Percentiles rank a stretch among this genome's conserved stretches.
Conservation (phyloP, 2,888 invertebrate species). For the Magallana nippona region DNA sequence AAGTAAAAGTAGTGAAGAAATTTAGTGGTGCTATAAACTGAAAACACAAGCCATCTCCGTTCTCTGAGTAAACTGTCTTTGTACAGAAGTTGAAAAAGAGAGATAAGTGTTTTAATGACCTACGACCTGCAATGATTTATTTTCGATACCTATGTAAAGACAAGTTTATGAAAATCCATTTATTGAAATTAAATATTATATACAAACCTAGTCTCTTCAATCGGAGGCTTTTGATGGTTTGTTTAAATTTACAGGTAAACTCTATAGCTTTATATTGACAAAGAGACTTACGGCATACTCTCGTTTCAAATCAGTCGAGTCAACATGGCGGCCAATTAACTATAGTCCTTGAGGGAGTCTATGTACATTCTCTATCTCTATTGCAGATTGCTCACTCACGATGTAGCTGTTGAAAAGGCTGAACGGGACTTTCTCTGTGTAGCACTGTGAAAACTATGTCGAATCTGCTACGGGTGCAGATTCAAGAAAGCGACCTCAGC, state of each 20-base stretch:
- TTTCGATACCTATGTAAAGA: not conserved
- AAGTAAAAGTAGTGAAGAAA: not conserved
- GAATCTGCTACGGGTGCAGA: slow-evolving; percentile 12
- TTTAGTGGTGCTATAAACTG: not conserved
- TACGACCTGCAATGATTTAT: not conserved
- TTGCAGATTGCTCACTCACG: not conserved
- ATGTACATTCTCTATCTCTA: not conserved
- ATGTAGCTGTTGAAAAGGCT: not conserved
- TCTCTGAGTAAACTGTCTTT: not conserved
- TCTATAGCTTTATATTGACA: not conserved
- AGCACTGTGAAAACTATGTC: not conserved
- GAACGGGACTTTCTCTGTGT: not conserved
- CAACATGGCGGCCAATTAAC: slow-evolving; percentile 19
- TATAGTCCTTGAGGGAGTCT: not conserved
- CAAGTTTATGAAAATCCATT: not conserved
- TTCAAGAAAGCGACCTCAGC: slow-evolving; percentile 18
- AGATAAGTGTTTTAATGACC: not conserved
- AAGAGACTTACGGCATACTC: not conserved
- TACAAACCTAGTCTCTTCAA: slow-evolving; percentile 6
- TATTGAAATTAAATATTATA: slow-evolving; percentile 27
- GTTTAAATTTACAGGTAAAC: slow-evolving; percentile 20
- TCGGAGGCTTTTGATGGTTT: slow-evolving; percentile 2
- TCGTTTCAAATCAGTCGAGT: not conserved
- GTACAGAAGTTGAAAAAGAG: not conserved
- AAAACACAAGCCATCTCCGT: not conserved